phyloP scores from a whole-genome alignment of 2,113 vertebrate species.

The Aegotheles bennettii region DNA sequence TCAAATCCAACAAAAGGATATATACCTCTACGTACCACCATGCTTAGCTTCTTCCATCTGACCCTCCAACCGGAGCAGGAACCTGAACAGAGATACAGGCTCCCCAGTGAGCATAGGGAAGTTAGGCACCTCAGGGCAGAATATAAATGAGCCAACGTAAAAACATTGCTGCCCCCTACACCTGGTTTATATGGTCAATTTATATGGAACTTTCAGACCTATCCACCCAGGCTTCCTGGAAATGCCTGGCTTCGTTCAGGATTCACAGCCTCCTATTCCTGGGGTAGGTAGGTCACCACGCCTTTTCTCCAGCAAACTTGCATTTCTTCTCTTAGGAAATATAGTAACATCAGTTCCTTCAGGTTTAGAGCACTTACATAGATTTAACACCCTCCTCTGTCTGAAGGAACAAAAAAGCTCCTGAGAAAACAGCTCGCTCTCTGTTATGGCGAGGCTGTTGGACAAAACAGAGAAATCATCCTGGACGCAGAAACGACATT shows the following conservation, averaged over 20 bases:
- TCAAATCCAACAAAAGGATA: neutral
- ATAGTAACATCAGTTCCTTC: neutral
- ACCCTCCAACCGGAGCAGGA: neutral
- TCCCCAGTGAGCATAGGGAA: neutral
- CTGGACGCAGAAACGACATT: neutral
- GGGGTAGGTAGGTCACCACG: neutral
- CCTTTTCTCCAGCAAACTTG: neutral
- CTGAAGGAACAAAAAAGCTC: neutral
- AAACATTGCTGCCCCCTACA: neutral
- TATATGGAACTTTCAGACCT: neutral
- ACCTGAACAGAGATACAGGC: neutral
- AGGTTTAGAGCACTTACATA: neutral
- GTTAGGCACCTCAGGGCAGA: neutral
- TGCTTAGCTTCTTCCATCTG: neutral
- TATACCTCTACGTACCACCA: neutral
- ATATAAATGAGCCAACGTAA: neutral
- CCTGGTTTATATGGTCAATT: neutral
- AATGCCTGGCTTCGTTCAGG: neutral
- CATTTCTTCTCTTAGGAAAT: neutral
- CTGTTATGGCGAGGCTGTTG: fast-evolving
- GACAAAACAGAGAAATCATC: neutral
- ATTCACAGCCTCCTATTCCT: neutral
- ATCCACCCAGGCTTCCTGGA: neutral
- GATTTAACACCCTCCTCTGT: neutral
- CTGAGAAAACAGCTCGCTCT: neutral